Evolutionary conservation across 2,888 invertebrate species (phyloP).

Genomic region (Drosophila kanekoi): DNA sequence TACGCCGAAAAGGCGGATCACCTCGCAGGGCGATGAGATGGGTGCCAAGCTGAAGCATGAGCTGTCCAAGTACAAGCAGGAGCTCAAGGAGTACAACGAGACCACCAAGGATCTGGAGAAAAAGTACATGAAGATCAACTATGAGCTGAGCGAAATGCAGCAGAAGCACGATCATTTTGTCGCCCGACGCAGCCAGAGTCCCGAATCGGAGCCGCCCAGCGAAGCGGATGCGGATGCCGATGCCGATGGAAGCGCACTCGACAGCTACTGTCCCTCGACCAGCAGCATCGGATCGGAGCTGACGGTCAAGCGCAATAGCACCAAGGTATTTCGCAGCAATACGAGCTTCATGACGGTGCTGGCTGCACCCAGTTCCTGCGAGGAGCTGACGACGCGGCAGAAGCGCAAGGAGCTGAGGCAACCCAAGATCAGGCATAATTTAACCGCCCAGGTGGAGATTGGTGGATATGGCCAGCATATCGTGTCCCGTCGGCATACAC

Average conservation of each 20-base stretch:
- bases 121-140: constrained; percentile 81
- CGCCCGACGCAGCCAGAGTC: constrained; percentile 33
- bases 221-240: constrained; percentile 35
- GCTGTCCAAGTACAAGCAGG: constrained; percentile 76
- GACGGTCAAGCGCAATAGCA: constrained; percentile 61
- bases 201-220: constrained; percentile 16
- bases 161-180: constrained; percentile 75
- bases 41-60: constrained; percentile 74
- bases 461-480: constrained; percentile 22
- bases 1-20: neutral
- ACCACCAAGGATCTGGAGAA: constrained; percentile 78
- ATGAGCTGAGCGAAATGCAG: constrained; percentile 80
- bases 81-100: constrained; percentile 78
- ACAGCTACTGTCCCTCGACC: constrained; percentile 36
- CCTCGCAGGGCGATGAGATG: constrained; percentile 45
- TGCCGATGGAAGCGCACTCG: constrained; percentile 17
- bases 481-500: constrained; percentile 23
- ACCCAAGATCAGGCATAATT: constrained; percentile 18
- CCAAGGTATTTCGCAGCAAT: constrained; percentile 62
- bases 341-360: constrained; percentile 70
- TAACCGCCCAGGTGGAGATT: constrained; percentile 29
- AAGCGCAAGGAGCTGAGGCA: constrained; percentile 10
- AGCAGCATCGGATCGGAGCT: constrained; percentile 63
- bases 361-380: constrained; percentile 43
- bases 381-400: constrained; percentile 19